Evolutionary conservation across 2,888 invertebrate species (phyloP).

Genomic region (Campaea margaritaria): DNA sequence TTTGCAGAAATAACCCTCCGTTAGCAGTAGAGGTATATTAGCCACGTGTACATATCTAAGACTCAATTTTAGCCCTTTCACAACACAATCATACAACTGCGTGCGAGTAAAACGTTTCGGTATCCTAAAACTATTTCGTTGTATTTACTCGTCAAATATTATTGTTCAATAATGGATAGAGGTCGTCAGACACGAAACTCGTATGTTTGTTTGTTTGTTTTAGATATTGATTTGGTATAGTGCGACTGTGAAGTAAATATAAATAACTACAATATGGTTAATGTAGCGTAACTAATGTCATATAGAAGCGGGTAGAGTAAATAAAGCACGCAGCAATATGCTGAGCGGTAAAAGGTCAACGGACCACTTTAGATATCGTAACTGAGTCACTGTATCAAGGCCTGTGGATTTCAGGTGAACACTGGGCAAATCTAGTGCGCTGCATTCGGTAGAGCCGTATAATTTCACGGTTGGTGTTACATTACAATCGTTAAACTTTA

Average conservation of each 20-base stretch:
- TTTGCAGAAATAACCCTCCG: slow-evolving; percentile 33
- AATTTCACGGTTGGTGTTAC: slow-evolving; percentile 55
- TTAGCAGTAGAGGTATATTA: slow-evolving; percentile 27
- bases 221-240: slow-evolving; percentile 26
- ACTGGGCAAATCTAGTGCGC: slow-evolving; percentile 49
- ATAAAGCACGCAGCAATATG: slow-evolving; percentile 65
- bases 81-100: slow-evolving; percentile 36
- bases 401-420: slow-evolving; percentile 71
- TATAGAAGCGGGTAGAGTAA: slow-evolving; percentile 50
- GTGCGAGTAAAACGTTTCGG: slow-evolving; percentile 31
- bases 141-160: slow-evolving; percentile 35
- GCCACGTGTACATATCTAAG: slow-evolving; percentile 34
- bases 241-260: slow-evolving; percentile 24
- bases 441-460: slow-evolving; percentile 46
- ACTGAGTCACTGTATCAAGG: slow-evolving; percentile 83
- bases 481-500: slow-evolving; percentile 17
- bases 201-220: slow-evolving; percentile 19
- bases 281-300: slow-evolving; percentile 39
- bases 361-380: slow-evolving; percentile 77
- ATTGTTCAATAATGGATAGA: slow-evolving; percentile 28
- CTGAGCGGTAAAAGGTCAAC: slow-evolving; percentile 78
- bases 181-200: slow-evolving; percentile 25
- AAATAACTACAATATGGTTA: slow-evolving; percentile 21
- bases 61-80: slow-evolving; percentile 35
- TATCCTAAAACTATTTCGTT: slow-evolving; percentile 34